Evolutionary conservation across 2,113 vertebrate species (phyloP).

Genomic region (Parotia lawesii): DNA sequence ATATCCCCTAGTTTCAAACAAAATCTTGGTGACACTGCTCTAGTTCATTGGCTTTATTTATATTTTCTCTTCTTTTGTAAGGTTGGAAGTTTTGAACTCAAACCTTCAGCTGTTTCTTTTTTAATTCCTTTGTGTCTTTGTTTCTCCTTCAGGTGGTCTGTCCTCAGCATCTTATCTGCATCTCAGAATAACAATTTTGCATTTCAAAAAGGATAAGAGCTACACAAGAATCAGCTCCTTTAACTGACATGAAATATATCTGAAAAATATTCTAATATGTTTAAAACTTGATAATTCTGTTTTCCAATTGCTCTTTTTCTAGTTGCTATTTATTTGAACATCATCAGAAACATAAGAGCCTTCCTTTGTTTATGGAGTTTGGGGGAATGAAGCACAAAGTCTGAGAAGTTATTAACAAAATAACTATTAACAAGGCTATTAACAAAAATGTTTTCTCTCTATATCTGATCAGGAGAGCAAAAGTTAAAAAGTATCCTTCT

Average conservation of each 20-base stretch:
- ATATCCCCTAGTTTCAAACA: neutral
- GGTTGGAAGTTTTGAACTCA: neutral
- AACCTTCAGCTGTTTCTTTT: neutral
- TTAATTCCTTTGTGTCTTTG: neutral
- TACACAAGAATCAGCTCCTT: neutral
- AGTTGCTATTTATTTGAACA: neutral
- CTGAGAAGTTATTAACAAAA: no score
- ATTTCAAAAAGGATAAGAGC: neutral
- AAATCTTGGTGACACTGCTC: neutral
- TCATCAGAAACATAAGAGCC: neutral
- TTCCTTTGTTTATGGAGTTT: neutral
- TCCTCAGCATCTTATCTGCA: neutral
- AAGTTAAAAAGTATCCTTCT: neutral
- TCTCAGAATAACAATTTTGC: neutral
- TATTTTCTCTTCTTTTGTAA: neutral
- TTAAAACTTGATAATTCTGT: neutral
- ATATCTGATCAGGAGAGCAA: neutral
- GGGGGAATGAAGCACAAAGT: neutral
- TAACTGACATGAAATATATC: neutral
- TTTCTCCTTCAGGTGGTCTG: neutral
- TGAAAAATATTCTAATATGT: neutral
- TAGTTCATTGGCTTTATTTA: neutral
- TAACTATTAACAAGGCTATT: no score
- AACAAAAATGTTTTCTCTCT: neutral
- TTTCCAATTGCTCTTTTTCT: neutral